A percentile compares a stretch with the other conserved stretches of the same genome.
Evolutionary conservation across 2,113 vertebrate genomes (phyloP).

Genomic region (Barbus barbus): DNA sequence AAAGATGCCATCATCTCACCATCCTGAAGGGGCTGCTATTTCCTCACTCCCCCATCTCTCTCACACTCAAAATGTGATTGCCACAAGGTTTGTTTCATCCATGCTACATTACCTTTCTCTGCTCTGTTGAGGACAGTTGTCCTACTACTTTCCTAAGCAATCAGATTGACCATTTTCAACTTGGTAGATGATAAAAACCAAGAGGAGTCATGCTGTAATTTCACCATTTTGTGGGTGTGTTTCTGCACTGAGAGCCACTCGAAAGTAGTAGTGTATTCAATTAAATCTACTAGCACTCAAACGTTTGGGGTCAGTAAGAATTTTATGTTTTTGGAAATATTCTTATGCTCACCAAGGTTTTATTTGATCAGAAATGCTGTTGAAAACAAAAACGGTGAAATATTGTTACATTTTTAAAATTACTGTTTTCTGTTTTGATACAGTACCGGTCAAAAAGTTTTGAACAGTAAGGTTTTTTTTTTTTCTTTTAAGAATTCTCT

Average conservation of each 20-base stretch:
- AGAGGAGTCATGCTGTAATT: not conserved
- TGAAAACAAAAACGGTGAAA: not conserved
- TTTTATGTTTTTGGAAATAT: not conserved
- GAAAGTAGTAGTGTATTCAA: not conserved
- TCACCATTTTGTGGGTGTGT: not conserved
- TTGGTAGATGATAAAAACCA: not conserved
- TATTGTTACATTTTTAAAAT: not conserved
- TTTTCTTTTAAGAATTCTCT: too few relatives aligned
- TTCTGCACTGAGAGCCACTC: not conserved
- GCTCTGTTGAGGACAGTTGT: not conserved
- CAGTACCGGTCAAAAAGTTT: too few relatives aligned
- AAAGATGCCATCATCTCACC: conserved; percentile 68
- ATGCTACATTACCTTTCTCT: not conserved
- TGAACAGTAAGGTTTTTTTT: too few relatives aligned
- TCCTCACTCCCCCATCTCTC: conserved; percentile 64
- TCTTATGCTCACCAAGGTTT: not conserved
- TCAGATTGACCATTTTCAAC: not conserved
- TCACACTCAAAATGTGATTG: conserved; percentile 71
- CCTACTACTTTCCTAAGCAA: not conserved
- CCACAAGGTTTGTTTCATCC: conserved; percentile 74
- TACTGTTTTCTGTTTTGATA: too few relatives aligned
- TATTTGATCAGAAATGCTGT: not conserved
- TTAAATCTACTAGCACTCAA: not conserved
- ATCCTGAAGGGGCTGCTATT: conserved; percentile 63
- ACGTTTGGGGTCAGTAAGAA: not conserved